phyloP scores from a whole-genome alignment of 2,888 invertebrate genomes.

The Stenolophus ochropezus region DNA sequence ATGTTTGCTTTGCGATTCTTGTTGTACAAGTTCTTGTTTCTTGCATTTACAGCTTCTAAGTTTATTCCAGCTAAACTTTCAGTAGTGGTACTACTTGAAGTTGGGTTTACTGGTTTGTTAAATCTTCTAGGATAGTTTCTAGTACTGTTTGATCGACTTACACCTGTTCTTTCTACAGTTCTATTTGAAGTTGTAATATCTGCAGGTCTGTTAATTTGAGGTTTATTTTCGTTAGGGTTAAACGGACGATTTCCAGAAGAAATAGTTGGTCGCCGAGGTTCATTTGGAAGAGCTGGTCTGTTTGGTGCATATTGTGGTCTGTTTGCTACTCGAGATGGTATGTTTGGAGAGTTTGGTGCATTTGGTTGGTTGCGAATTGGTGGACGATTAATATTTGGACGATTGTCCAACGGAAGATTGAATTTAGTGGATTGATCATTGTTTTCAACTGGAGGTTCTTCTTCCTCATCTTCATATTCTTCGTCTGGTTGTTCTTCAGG shows the following conservation, averaged over 20 bases:
- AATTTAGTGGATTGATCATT: conserved; percentile 60
- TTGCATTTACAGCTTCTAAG: conserved; percentile 74
- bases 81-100: conserved; percentile 36
- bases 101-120: conserved; percentile 47
- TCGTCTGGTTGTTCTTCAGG: conserved; percentile 58
- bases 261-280: conserved; percentile 65
- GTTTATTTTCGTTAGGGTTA: conserved; percentile 57
- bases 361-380: conserved; percentile 57
- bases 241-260: conserved; percentile 9
- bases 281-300: conserved; percentile 69
- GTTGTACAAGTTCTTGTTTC: conserved; percentile 75
- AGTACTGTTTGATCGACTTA: neutral
- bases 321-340: conserved; percentile 66
- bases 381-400: conserved; percentile 24
- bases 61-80: conserved; percentile 70
- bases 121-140: conserved; percentile 48
- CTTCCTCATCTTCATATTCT: conserved; percentile 58
- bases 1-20: conserved; percentile 70
- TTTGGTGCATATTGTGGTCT: conserved; percentile 67
- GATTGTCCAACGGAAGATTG: conserved; percentile 41
- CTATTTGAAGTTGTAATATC: neutral
- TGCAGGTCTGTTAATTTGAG: conserved; percentile 14
- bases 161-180: conserved; percentile 11
- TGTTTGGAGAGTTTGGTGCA: conserved; percentile 44
- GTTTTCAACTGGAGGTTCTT: conserved; percentile 46